A percentile compares a stretch with the other conserved stretches of the same genome.
Conservation (phyloP, 2,113 vertebrate species). For the Daphoenositta chrysoptera region DNA sequence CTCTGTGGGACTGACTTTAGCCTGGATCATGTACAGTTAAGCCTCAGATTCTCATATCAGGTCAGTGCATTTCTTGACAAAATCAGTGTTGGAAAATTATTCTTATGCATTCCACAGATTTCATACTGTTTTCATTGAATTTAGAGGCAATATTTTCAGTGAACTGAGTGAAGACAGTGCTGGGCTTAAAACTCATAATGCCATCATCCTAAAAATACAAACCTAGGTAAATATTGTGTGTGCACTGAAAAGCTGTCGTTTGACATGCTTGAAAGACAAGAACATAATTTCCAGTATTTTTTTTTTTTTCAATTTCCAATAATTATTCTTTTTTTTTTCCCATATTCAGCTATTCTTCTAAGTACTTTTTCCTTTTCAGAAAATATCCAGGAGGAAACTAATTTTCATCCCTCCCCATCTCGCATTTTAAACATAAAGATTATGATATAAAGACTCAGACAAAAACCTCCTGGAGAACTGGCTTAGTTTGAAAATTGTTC, state of each 20-base stretch:
- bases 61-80: not conserved
- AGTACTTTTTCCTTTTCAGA: not conserved
- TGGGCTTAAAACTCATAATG: not conserved
- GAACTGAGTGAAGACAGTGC: not conserved
- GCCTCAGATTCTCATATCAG: not conserved
- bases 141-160: not conserved
- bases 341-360: not conserved
- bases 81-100: not conserved
- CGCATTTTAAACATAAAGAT: not conserved
- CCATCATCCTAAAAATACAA: not conserved
- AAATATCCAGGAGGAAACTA: not conserved
- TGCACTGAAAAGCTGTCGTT: not conserved
- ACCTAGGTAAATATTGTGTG: rapidly evolving
- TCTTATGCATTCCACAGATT: not conserved
- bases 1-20: not conserved
- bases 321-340: not conserved
- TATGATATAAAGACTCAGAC: not conserved
- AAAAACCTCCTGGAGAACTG: not conserved
- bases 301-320: not conserved
- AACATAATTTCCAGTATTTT: not conserved
- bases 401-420: not conserved
- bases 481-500: not conserved
- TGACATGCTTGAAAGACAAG: not conserved
- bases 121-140: not conserved
- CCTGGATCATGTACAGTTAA: not conserved